Evolutionary conservation across 2,113 vertebrate genomes (phyloP).

Genomic region (Psittacus erithacus): DNA sequence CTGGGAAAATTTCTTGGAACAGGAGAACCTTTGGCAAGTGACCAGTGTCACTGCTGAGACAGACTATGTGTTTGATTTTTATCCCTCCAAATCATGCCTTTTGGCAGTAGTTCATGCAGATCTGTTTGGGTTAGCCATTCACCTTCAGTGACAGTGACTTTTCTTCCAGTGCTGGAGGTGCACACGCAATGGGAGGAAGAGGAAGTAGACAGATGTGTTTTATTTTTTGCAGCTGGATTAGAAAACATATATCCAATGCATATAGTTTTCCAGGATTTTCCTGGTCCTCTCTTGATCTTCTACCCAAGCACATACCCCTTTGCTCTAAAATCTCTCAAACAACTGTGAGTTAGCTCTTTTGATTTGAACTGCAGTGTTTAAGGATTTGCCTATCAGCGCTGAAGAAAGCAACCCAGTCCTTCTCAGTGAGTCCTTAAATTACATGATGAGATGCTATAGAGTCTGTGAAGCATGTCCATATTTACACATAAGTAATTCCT

Average conservation of each 20-base stretch:
- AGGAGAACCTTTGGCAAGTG: not conserved
- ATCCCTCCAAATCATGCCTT: not conserved
- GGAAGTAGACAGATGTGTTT: not conserved
- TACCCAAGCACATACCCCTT: not conserved
- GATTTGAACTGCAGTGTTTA: not conserved
- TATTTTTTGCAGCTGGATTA: not conserved
- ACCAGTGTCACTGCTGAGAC: not conserved
- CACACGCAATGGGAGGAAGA: fast-evolving
- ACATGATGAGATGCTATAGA: not conserved
- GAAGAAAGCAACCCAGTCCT: not conserved
- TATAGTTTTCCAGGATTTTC: not conserved
- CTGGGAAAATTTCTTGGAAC: not conserved
- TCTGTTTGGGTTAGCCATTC: not conserved
- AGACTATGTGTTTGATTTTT: not conserved
- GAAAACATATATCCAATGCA: not conserved
- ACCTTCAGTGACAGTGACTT: not conserved
- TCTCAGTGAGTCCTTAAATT: not conserved
- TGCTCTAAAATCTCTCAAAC: not conserved
- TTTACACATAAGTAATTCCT: not conserved
- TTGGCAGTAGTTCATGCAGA: not conserved
- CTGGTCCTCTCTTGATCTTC: not conserved
- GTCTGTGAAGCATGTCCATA: not conserved
- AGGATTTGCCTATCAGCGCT: not conserved
- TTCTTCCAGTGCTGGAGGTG: not conserved
- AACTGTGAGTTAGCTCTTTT: not conserved